Conservation (phyloP, 2,888 invertebrate genomes). For the Coleophora deauratella region DNA sequence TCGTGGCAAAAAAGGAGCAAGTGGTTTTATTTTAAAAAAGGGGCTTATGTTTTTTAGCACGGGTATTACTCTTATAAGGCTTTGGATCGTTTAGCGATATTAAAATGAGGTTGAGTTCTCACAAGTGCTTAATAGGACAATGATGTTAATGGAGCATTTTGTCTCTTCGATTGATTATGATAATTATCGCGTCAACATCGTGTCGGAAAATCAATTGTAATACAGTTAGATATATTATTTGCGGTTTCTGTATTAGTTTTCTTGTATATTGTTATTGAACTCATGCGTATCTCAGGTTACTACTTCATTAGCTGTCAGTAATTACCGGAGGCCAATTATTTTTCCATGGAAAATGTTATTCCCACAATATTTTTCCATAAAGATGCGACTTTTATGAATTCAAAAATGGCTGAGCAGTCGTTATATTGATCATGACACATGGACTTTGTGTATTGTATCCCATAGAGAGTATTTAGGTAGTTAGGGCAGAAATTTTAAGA, state of each 20-base stretch:
- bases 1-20: constrained; percentile 4
- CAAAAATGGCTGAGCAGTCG: too few relatives aligned
- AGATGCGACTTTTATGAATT: too few relatives aligned
- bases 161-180: constrained; percentile 5
- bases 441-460: too few relatives aligned
- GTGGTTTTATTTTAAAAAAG: constrained; percentile 1
- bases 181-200: constrained; percentile 7
- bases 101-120: not conserved
- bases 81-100: not conserved
- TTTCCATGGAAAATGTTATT: constrained; percentile 22
- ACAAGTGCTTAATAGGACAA: constrained; percentile 2
- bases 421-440: too few relatives aligned
- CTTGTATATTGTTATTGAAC: too few relatives aligned
- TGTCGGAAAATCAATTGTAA: not conserved
- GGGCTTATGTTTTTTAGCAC: constrained; percentile 2
- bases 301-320: too few relatives aligned
- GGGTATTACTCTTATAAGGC: not conserved
- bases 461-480: too few relatives aligned
- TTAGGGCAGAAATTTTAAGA: too few relatives aligned
- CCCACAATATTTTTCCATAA: too few relatives aligned
- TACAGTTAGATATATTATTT: not conserved
- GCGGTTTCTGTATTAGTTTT: too few relatives aligned
- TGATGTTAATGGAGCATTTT: constrained; percentile 1
- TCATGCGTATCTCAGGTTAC: not conserved
- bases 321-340: constrained; percentile 16